These are phyloP conservation scores for Leptogaster cylindrica DNA, from an alignment of 2,888 invertebrate species.

Conservation along the genomic window DNA sequence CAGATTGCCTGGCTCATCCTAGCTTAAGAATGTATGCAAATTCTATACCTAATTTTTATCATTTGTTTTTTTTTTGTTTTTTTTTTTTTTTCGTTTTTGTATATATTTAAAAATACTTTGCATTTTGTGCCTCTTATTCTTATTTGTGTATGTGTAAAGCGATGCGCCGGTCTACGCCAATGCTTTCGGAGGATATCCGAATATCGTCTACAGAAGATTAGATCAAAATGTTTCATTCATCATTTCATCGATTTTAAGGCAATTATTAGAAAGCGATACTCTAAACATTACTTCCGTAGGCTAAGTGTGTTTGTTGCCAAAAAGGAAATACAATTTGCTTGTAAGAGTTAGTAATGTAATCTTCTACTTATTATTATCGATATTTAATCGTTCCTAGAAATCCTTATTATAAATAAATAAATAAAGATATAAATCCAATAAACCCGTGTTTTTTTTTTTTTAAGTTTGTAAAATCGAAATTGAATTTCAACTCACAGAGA, in stretches of 20 bases:
- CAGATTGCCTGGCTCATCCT: too few species aligned
- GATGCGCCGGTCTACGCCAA: not conserved
- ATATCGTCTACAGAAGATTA: slow-evolving; percentile 6
- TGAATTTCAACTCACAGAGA: too few species aligned
- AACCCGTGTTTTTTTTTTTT: not conserved
- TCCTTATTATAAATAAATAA: slow-evolving; percentile 9
- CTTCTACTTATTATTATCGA: slow-evolving; percentile 18
- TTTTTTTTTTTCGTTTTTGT: slow-evolving; percentile 24
- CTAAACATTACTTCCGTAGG: slow-evolving; percentile 27
- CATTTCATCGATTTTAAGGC: not conserved
- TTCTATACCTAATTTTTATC: too few species aligned
- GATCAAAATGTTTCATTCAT: slow-evolving; percentile 6
- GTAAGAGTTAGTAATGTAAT: slow-evolving; percentile 10
- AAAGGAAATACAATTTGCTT: slow-evolving; percentile 22
- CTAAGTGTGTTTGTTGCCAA: slow-evolving; percentile 35
- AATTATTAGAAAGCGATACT: not conserved
- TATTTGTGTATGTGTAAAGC: not conserved
- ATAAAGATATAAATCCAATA: slow-evolving; percentile 1
- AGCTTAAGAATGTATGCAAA: slow-evolving; percentile 27
- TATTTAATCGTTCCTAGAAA: slow-evolving; percentile 35
- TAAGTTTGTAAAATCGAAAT: too few species aligned
- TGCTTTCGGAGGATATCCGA: not conserved
- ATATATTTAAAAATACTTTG: slow-evolving; percentile 27
- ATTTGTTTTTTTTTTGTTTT: slow-evolving; percentile 15
- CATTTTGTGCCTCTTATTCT: slow-evolving; percentile 13